Evolutionary conservation across 2,888 invertebrate genomes (phyloP), one percentile per base, ranked within the genome.

Genomic region (Ashinkailepas kermadecensis): DNA sequence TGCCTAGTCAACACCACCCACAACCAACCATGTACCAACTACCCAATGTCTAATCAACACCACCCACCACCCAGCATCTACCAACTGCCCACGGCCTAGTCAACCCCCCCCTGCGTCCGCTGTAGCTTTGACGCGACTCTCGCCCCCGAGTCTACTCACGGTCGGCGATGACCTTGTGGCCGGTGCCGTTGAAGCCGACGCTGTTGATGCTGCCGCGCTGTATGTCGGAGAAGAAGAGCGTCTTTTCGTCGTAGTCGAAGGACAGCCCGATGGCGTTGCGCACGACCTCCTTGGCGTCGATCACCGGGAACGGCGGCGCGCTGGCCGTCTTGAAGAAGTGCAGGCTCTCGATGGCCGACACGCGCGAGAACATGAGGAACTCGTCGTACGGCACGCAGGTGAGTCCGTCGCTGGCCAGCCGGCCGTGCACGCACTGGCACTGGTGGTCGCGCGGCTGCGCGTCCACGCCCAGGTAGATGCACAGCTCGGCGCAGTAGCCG

Each of bases 141-240:
- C 39, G 39, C 39, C 39, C 39, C 39, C 1, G 39, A 3, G 39
- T 39, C 11, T 78, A 88, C 91, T 89, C 87, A 92, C 92, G 91
- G 85, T 91, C 91, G 15, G 94, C 90, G 83, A 95, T 89, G 70
- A 92, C 90, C 65, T 89, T 89, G 88, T 94, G 93, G 0, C 90
- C 90, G 59, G 90, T 90, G 80, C 95, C 95, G 88, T 95, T 93
- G 88, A 95, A 95, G 86, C 90, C 90, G 80, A 94, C 95, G 62
- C 91, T 90, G 88, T 93, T 93, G 86, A 96, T 95, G 84, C 93
- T 92, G 82, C 94, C 95, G 86, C 92, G 90, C 87, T 95, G 94
- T 83, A 96, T 95, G 88, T 96, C 96, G 0, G 95, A 95, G 89
- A 94, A 96, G 89, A 94, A 95, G 80, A 95, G 89, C 81, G 91